These are phyloP conservation scores for Apoda limacodes DNA, from an alignment of 2,888 invertebrate species.

Conservation along the genomic window DNA sequence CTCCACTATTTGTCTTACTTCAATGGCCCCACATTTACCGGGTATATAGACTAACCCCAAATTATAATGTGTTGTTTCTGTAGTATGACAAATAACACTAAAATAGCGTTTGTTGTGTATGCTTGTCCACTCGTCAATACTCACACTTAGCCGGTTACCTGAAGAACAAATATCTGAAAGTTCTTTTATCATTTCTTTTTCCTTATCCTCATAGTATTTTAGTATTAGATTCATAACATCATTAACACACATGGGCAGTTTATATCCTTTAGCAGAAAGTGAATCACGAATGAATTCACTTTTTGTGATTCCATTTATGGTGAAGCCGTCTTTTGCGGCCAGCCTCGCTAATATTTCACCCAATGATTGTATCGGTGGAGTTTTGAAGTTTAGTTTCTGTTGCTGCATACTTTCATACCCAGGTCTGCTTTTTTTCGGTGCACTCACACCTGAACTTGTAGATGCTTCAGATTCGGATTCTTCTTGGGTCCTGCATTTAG, in stretches of 20 bases:
- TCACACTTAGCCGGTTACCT: constrained; percentile 12
- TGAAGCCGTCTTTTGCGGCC: constrained; percentile 8
- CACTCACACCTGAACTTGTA: constrained; percentile 1
- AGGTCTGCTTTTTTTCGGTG: background rate
- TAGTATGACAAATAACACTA: constrained; percentile 7
- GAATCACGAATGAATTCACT: constrained; percentile 10
- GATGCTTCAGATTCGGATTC: too few relatives aligned
- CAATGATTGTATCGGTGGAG: constrained; percentile 5
- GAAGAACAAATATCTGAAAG: too few relatives aligned
- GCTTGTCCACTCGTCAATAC: constrained; percentile 15
- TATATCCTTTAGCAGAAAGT: constrained; percentile 7
- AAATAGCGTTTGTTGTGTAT: constrained; percentile 13
- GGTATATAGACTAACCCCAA: constrained; percentile 16
- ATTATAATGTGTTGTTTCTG: constrained; percentile 8
- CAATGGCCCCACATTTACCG: constrained; percentile 15
- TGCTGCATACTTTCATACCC: constrained; percentile 2
- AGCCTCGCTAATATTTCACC: constrained; percentile 6
- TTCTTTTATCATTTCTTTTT: constrained; percentile 4
- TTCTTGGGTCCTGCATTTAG: constrained; percentile 3
- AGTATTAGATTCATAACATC: constrained; percentile 11
- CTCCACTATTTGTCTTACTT: constrained; percentile 14
- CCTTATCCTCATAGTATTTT: constrained; percentile 10
- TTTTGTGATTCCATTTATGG: constrained; percentile 7
- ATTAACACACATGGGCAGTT: constrained; percentile 8
- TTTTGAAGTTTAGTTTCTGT: constrained; percentile 2